Evolutionary conservation across 2,113 vertebrate genomes (phyloP).

Genomic region (Coptodon bakossiorum): DNA sequence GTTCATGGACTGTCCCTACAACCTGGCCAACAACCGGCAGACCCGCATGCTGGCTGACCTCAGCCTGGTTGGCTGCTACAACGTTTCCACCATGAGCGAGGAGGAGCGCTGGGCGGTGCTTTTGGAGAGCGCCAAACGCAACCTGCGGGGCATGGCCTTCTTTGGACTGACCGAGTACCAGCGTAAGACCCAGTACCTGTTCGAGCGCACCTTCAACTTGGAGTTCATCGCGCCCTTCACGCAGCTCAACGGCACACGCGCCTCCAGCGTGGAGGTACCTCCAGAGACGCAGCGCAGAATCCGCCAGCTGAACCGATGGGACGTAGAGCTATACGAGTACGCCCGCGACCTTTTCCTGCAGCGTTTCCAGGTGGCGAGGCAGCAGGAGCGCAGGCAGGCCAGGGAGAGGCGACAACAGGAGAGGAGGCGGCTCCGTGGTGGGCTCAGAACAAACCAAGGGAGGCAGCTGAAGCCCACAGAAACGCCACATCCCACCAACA

Average conservation of each 20-base stretch:
- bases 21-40: slow-evolving; percentile 95
- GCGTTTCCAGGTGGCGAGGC: slow-evolving; percentile 90
- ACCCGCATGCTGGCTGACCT: slow-evolving; percentile 96
- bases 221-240: slow-evolving; percentile 94
- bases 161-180: slow-evolving; percentile 96
- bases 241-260: slow-evolving; percentile 93
- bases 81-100: slow-evolving; percentile 87
- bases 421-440: slow-evolving; percentile 71
- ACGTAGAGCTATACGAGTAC: slow-evolving; percentile 90
- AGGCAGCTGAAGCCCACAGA: slow-evolving; percentile 49
- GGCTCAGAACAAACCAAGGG: slow-evolving; percentile 48
- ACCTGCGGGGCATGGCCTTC: slow-evolving; percentile 93
- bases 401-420: slow-evolving; percentile 85
- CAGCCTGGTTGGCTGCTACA: slow-evolving; percentile 95
- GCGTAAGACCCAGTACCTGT: slow-evolving; percentile 95
- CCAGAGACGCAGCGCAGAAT: slow-evolving; percentile 82
- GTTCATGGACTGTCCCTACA: slow-evolving; percentile 95
- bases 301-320: slow-evolving; percentile 88
- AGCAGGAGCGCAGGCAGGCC: slow-evolving; percentile 90
- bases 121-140: slow-evolving; percentile 91
- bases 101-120: slow-evolving; percentile 87
- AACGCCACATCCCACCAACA: not conserved
- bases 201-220: slow-evolving; percentile 93
- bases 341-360: slow-evolving; percentile 95
- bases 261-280: slow-evolving; percentile 87